Conservation (phyloP, 2,797 vertebrate genomes). For the Neosilurus mollespiculum region DNA sequence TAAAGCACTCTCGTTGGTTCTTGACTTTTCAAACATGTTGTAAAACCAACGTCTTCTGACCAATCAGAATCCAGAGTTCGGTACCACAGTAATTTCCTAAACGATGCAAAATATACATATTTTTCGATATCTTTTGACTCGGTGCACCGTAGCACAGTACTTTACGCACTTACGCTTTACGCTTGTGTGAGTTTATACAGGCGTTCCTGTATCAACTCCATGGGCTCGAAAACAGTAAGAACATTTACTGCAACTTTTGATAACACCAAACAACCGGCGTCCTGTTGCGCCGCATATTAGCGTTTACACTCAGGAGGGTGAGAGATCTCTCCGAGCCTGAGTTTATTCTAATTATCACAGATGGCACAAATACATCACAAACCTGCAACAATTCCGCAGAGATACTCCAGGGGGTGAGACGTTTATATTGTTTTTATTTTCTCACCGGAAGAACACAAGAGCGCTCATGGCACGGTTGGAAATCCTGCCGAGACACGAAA, state of each 20-base stretch:
- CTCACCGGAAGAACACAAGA: slow-evolving; percentile 6
- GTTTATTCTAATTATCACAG: slow-evolving; percentile 47
- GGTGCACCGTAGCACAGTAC: not conserved
- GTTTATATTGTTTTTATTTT: not conserved
- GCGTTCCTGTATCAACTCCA: slow-evolving; percentile 5
- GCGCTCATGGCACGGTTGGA: not conserved
- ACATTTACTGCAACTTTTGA: not conserved
- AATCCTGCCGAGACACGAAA: not conserved
- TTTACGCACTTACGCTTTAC: too few relatives aligned
- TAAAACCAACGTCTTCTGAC: not conserved
- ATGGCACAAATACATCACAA: slow-evolving; percentile 40
- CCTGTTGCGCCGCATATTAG: slow-evolving; percentile 26
- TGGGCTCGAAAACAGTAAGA: not conserved
- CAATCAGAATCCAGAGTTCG: slow-evolving; percentile 1
- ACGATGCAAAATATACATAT: not conserved
- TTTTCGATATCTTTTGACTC: not conserved
- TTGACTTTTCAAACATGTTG: not conserved
- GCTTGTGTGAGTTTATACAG: not conserved
- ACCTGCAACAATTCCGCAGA: slow-evolving; percentile 40
- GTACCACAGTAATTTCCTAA: not conserved
- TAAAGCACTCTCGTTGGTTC: not conserved
- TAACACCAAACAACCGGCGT: not conserved
- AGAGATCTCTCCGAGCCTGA: slow-evolving; percentile 5
- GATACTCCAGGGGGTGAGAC: slow-evolving; percentile 26
- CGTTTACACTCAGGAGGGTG: not conserved